These are phyloP conservation scores for Oeneis ivallda DNA, from an alignment of 2,888 invertebrate species.

Conservation along the genomic window DNA sequence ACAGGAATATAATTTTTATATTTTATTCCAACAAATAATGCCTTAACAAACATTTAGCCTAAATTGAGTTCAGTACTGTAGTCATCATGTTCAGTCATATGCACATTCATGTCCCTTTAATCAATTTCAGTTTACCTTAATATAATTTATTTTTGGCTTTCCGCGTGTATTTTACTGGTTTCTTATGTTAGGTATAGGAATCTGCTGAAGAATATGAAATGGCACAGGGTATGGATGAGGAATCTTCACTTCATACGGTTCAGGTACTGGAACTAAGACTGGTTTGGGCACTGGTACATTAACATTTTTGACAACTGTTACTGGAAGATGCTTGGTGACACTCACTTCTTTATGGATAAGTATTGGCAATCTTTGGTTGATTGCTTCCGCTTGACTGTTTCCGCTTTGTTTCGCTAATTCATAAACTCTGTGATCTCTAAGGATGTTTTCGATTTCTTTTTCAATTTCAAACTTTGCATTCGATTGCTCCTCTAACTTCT, in stretches of 20 bases:
- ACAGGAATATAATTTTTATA: too few relatives aligned
- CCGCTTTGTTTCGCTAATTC: slow-evolving; percentile 37
- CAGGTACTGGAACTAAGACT: slow-evolving; percentile 54
- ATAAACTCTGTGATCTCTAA: slow-evolving; percentile 12
- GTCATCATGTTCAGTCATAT: too few relatives aligned
- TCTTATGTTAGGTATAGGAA: slow-evolving; percentile 48
- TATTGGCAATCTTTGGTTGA: slow-evolving; percentile 48
- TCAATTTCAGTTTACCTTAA: not conserved
- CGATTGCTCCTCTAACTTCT: slow-evolving; percentile 45
- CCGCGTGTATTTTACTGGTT: slow-evolving; percentile 20
- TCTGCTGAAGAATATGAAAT: slow-evolving; percentile 47
- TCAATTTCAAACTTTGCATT: slow-evolving; percentile 43
- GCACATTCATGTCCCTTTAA: too few relatives aligned
- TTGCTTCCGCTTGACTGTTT: slow-evolving; percentile 49
- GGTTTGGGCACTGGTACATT: slow-evolving; percentile 47
- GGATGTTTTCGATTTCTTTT: slow-evolving; percentile 46
- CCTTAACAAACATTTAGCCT: too few relatives aligned
- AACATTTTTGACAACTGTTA: slow-evolving; percentile 45
- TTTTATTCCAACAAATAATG: too few relatives aligned
- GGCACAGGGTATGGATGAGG: slow-evolving; percentile 53
- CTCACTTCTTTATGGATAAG: slow-evolving; percentile 49
- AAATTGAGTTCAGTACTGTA: too few relatives aligned
- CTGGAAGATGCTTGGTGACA: slow-evolving; percentile 46
- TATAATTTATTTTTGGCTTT: slow-evolving; percentile 15
- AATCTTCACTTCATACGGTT: slow-evolving; percentile 48